A percentile compares a stretch with the other conserved stretches of the same genome.
Conservation (phyloP, 2,113 vertebrate species). For the Gnathonemus longibarbis region DNA sequence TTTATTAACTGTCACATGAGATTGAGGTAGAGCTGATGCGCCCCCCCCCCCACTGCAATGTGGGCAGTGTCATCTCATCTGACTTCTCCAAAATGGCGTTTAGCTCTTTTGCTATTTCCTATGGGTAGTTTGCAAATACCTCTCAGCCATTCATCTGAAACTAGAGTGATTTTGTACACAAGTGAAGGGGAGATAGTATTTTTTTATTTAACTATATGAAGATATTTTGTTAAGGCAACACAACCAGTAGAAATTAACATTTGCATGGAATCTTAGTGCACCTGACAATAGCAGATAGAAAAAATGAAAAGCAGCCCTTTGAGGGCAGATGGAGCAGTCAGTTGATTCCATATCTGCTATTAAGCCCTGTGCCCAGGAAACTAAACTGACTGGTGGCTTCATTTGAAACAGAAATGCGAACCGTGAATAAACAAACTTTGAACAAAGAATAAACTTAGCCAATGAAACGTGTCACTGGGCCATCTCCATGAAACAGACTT, state of each 20-base stretch:
- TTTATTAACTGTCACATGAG: neutral
- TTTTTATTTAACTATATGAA: too few species aligned
- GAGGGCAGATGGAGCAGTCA: neutral
- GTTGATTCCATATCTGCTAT: neutral
- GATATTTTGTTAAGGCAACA: neutral
- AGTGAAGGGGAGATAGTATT: neutral
- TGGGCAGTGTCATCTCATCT: too few species aligned
- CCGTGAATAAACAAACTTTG: too few species aligned
- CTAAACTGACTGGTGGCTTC: neutral
- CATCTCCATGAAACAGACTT: too few species aligned
- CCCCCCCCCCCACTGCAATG: too few species aligned
- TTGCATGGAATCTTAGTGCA: neutral
- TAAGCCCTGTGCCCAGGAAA: neutral
- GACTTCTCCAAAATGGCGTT: neutral
- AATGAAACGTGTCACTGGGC: too few species aligned
- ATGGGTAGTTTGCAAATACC: neutral
- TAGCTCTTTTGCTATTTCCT: neutral
- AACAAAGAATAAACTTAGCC: too few species aligned
- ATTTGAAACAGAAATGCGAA: too few species aligned
- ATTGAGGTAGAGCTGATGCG: neutral
- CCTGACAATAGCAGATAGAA: neutral
- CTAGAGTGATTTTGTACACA: neutral
- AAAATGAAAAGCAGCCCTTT: too few species aligned
- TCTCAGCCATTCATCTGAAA: neutral
- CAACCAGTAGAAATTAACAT: neutral